Evolutionary conservation across 1,140 invertebrate genomes (phyloP), one percentile per base, ranked within the genome.

Genomic region (Branchinecta lynchi): DNA sequence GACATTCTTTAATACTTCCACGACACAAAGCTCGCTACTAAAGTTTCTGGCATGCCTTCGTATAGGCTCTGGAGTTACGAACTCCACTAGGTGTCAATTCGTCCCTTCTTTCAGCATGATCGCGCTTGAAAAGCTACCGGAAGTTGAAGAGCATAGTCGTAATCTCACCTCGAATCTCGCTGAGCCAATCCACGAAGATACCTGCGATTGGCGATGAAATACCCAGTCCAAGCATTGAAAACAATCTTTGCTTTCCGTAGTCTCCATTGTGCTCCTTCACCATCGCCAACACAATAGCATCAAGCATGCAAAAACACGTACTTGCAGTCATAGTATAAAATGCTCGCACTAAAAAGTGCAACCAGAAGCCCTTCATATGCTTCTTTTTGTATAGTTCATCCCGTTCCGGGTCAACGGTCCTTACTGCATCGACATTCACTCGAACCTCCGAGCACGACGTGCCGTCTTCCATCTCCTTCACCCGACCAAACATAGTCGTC

Each of bases 171-270:
- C 72, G 69, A 10, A 74, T 44, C 1, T 70, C 10, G 0, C 82
- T 84, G 72, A 80, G 81, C 76, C 82, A 81, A 80, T 89, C 87
- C 75, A 89, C 88, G 69, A 90, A 80, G 71, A 86, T 82, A 70
- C 89, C 89, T 7, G 87, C 87, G 51, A 90, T 83, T 68, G 89
- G 88, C 7, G 88, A 88, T 76, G 89, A 88, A 73, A 89, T 83
- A 32, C 87, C 88, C 83, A 87, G 87, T 66, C 88, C 89, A 45
- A 90, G 81, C 73, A 86, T 89, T 6, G 86, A 87, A 78, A 88
- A 89, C 68, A 90, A 77, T 71, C 88, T 81, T 75, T 90, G 88
- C 74, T 86, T 81, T 10, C 89, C 89, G 76, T 89, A 90, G 76
- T 89, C 86, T 3, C 87, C 87, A 0, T 87, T 85, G 76, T 87